Percentiles rank a stretch among this genome's conserved stretches.
Evolutionary conservation across 2,797 vertebrate species (phyloP).

Genomic region (Ara ararauna): DNA sequence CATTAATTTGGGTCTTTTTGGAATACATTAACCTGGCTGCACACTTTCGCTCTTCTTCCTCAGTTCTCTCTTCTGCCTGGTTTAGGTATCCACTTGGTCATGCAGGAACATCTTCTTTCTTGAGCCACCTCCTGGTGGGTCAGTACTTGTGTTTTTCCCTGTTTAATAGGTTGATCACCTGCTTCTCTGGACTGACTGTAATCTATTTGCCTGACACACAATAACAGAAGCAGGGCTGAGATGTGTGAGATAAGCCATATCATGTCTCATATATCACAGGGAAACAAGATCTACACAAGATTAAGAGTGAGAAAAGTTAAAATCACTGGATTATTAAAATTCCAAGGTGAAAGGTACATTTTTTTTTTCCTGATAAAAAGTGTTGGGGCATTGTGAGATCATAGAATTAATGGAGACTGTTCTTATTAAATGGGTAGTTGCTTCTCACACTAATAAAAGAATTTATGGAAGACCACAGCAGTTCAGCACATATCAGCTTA

Average conservation of each 20-base stretch:
- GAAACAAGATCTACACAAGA: not conserved
- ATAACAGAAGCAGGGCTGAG: not conserved
- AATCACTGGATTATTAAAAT: not conserved
- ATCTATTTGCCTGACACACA: not conserved
- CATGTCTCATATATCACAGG: fast-evolving
- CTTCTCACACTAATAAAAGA: not conserved
- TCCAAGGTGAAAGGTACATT: not conserved
- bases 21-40: fast-evolving
- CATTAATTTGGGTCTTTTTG: not conserved
- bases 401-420: not conserved
- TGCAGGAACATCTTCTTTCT: not conserved
- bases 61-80: not conserved
- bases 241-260: not conserved
- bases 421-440: slow-evolving; percentile 2
- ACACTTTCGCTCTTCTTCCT: not conserved
- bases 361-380: not conserved
- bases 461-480: not conserved
- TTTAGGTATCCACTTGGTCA: not conserved
- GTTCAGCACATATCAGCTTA: not conserved
- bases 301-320: not conserved
- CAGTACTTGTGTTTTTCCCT: not conserved
- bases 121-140: too few relatives aligned
- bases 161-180: not conserved
- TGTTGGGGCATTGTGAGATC: not conserved
- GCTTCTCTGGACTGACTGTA: not conserved